Percentiles rank a stretch among this genome's conserved stretches.
Conservation (phyloP, 2,888 invertebrate species). For the Rhamphomyia laevipes region DNA sequence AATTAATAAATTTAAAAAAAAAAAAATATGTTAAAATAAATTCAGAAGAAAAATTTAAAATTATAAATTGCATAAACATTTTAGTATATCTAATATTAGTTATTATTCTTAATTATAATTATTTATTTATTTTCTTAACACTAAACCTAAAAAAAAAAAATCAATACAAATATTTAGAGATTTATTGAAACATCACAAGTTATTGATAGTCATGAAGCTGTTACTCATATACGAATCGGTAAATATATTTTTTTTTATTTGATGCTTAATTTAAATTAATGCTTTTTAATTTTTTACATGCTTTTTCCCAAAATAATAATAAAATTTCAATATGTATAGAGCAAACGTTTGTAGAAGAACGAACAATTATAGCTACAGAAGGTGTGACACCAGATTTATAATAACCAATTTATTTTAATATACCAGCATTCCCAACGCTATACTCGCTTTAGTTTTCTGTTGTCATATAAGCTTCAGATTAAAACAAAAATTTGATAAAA, state of each 20-base stretch:
- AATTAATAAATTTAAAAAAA: too few relatives aligned
- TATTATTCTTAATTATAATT: not conserved
- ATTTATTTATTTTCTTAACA: not conserved
- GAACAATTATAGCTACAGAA: slow-evolving; percentile 35
- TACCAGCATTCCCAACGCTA: slow-evolving; percentile 9
- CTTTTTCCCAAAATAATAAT: not conserved
- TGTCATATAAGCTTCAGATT: slow-evolving; percentile 27
- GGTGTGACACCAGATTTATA: slow-evolving; percentile 34
- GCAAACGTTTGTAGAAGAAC: slow-evolving; percentile 36
- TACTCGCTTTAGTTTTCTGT: slow-evolving; percentile 23
- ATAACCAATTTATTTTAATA: slow-evolving; percentile 16
- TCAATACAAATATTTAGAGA: slow-evolving; percentile 24
- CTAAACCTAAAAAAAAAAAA: too few relatives aligned
- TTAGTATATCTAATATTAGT: not conserved
- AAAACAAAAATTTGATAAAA: not conserved
- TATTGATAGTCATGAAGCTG: slow-evolving; percentile 32
- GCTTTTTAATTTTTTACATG: not conserved
- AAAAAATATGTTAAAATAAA: not conserved
- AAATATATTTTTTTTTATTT: slow-evolving; percentile 16
- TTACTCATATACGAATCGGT: slow-evolving; percentile 37
- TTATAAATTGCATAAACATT: too few relatives aligned
- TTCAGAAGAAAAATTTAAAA: not conserved
- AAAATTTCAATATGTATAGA: slow-evolving; percentile 20
- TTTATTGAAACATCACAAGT: slow-evolving; percentile 34
- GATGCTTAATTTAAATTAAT: not conserved